phyloP scores from a whole-genome alignment of 2,797 vertebrate species.

The Anguilla pacifica region DNA sequence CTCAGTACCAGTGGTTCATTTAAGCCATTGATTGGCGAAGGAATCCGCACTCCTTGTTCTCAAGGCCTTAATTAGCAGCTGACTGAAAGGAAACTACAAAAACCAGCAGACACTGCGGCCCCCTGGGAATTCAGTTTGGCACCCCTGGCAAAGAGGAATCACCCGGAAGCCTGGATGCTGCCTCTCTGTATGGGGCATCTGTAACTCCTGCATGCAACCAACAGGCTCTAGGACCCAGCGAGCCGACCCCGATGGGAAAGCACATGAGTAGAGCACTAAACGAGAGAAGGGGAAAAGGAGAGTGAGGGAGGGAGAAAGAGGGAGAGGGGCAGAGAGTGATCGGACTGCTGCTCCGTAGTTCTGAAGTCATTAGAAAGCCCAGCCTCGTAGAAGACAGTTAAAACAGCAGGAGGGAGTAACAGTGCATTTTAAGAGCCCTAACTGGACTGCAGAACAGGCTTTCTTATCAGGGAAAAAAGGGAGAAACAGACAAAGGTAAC shows the following conservation, averaged over 20 bases:
- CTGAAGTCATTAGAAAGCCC: constrained; percentile 50
- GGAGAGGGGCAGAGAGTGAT: constrained; percentile 28
- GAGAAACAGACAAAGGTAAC: constrained; percentile 18
- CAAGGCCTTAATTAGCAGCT: background rate
- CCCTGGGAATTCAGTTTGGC: no score
- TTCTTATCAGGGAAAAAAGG: background rate
- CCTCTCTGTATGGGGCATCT: background rate
- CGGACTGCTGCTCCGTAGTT: constrained; percentile 24
- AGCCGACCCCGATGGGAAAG: background rate
- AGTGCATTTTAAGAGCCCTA: background rate
- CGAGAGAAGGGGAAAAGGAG: background rate
- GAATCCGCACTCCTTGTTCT: no score
- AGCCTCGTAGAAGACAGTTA: constrained; percentile 52
- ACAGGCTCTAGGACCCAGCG: constrained; percentile 31
- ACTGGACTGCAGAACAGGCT: constrained; percentile 32
- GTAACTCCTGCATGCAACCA: background rate
- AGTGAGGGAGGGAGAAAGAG: background rate
- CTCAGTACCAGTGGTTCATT: no score
- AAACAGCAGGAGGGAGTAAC: constrained; percentile 22
- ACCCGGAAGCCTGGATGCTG: background rate
- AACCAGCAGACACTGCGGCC: no score
- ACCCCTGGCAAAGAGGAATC: background rate
- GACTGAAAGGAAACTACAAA: background rate
- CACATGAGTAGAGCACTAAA: constrained; percentile 24
- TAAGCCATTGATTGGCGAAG: no score